Evolutionary conservation across 2,797 vertebrate species (phyloP).

Genomic region (Pelodytes ibericus): DNA sequence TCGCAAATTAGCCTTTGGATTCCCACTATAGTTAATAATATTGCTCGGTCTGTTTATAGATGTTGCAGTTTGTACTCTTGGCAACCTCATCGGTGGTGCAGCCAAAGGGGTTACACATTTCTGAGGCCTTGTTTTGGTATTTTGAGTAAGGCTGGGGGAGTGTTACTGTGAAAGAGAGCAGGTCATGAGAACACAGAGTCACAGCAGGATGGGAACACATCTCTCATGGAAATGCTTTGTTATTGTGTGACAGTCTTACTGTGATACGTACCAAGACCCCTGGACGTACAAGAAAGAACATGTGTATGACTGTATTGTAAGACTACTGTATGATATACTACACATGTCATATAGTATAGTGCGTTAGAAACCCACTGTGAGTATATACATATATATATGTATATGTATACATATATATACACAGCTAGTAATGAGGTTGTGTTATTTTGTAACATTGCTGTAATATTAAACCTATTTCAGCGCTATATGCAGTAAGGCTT

Average conservation of each 20-base stretch:
- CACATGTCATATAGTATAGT: no score
- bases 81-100: slow-evolving; percentile 18
- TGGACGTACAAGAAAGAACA: neutral
- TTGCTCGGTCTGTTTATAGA: neutral
- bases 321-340: no score
- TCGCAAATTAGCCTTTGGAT: neutral
- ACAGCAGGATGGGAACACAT: slow-evolving; percentile 12
- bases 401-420: no score
- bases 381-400: no score
- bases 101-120: slow-evolving; percentile 28
- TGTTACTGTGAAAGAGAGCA: slow-evolving; percentile 20
- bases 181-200: slow-evolving; percentile 45
- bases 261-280: neutral
- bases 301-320: neutral
- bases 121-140: slow-evolving; percentile 29
- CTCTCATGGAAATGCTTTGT: slow-evolving; percentile 25
- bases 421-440: no score
- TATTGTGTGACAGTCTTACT: neutral
- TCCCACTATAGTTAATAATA: slow-evolving; percentile 7
- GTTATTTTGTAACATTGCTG: no score
- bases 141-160: slow-evolving; percentile 39
- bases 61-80: slow-evolving; percentile 22
- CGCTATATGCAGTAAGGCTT: no score
- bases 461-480: no score
- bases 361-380: no score